Evolutionary conservation across 2,888 invertebrate genomes (phyloP).

Genomic region (Ornithoptera priamus): DNA sequence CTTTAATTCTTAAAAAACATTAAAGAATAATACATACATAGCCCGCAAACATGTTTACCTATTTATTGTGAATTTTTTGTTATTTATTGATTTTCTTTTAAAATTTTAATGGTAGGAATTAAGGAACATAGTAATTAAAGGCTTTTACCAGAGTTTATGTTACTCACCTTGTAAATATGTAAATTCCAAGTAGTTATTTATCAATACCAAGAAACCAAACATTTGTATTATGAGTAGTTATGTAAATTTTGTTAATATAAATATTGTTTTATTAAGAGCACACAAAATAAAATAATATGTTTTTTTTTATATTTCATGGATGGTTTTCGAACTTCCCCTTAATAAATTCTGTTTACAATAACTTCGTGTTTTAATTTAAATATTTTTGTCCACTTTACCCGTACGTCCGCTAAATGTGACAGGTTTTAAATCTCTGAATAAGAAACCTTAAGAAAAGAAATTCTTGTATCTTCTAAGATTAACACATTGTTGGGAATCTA

Average conservation of each 20-base stretch:
- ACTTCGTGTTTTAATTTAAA: constrained; percentile 36
- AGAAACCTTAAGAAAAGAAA: no score
- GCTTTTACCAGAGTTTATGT: constrained; percentile 67
- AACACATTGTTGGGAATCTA: no score
- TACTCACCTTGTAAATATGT: constrained; percentile 75
- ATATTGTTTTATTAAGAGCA: constrained; percentile 61
- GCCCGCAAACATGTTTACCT: constrained; percentile 38
- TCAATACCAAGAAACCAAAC: constrained; percentile 79
- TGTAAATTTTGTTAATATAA: constrained; percentile 73
- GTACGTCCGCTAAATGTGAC: background rate
- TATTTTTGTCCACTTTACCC: background rate
- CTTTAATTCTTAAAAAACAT: constrained; percentile 23
- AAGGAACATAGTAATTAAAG: constrained; percentile 47
- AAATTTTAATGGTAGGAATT: constrained; percentile 42
- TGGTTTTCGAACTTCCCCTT: constrained; percentile 67
- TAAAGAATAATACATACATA: constrained; percentile 25
- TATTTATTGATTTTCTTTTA: constrained; percentile 70
- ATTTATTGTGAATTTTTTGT: constrained; percentile 44
- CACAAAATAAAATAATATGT: constrained; percentile 59
- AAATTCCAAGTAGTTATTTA: constrained; percentile 73
- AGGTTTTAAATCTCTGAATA: no score
- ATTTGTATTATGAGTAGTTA: constrained; percentile 65
- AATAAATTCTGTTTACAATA: constrained; percentile 76
- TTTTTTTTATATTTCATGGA: constrained; percentile 59
- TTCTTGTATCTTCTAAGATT: no score